A percentile compares a stretch with the other conserved stretches of the same genome.
phyloP scores from a whole-genome alignment of 2,888 invertebrate species.

The Lasioglossum lativentre region DNA sequence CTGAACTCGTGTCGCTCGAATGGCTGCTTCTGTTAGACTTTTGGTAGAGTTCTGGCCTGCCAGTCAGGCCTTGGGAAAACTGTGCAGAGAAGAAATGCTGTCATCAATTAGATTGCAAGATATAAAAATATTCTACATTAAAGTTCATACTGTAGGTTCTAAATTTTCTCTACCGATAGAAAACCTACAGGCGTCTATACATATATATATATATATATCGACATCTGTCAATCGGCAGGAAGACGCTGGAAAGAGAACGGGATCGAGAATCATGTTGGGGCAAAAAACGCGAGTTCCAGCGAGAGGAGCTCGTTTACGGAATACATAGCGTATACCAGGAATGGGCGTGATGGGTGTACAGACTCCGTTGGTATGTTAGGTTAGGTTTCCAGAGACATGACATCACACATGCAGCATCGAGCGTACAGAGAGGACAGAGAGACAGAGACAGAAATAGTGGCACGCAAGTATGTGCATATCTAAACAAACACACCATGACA shows the following conservation, averaged over 20 bases:
- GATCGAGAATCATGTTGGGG: slow-evolving; percentile 34
- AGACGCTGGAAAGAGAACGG: slow-evolving; percentile 41
- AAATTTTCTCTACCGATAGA: too few species aligned
- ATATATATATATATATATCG: slow-evolving; percentile 8
- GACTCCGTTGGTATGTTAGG: slow-evolving; percentile 75
- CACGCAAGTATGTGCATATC: slow-evolving; percentile 28
- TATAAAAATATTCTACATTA: slow-evolving; percentile 27
- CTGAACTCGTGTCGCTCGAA: slow-evolving; percentile 97
- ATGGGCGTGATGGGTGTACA: slow-evolving; percentile 81
- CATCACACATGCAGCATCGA: slow-evolving; percentile 75
- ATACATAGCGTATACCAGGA: slow-evolving; percentile 71
- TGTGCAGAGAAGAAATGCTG: slow-evolving; percentile 64
- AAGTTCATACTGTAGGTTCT: too few species aligned
- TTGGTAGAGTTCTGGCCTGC: slow-evolving; percentile 91
- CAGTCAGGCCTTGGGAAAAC: slow-evolving; percentile 84
- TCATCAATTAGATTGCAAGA: not conserved
- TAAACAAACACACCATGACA: slow-evolving; percentile 65
- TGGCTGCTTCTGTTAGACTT: slow-evolving; percentile 93
- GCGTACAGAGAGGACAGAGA: slow-evolving; percentile 25
- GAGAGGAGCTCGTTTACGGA: slow-evolving; percentile 48
- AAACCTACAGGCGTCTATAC: too few species aligned
- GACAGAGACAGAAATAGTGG: slow-evolving; percentile 35
- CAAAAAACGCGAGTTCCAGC: slow-evolving; percentile 46
- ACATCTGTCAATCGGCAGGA: slow-evolving; percentile 38
- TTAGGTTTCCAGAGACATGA: slow-evolving; percentile 80